Base-by-base conservation (phyloP, 2,888 invertebrate species). In the Proisotoma minuta region DNA sequence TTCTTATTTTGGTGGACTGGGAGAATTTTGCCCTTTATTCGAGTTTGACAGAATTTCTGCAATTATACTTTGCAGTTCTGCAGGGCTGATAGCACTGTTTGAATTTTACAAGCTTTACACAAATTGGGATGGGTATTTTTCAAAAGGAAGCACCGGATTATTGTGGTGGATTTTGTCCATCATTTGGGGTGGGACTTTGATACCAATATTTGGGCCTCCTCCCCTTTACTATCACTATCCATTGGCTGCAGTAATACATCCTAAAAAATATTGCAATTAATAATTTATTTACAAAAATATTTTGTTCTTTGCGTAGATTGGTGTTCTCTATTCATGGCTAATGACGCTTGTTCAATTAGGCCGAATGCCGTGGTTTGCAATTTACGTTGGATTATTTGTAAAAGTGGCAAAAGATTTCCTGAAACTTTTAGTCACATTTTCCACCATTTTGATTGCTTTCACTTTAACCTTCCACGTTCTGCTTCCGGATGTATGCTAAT, bases 351-450 rank as follows among this genome's bases (percentile, higher is more conserved):
- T 90, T 84, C 84, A 91, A 26, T 86, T 91, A 18, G 91, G 90
- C 23, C 81, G 91, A 60, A 91, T 91, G 77, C 91, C 91, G 34
- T 87, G 87, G 71, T 91, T 91, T 73, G 91, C 91, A 0, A 80
- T 91, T 2, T 91, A 91, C 76, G 87, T 91, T 23, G 90, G 91
- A 79, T 91, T 91, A 89, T 90, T 91, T 76, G 88, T 89, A 1
- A 88, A 87, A 74, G 66, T 66, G 18, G 12, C 68, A 20, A 29
- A 53, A 24, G 62, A 66, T 48, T 64, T 70, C 39, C 40, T 57
- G 2, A 22, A 49, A 10, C 90, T 91, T 75, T 80, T 91, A 1
- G 77, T 88, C 64, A 89, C 90, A 0, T 91, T 91, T 77, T 84
- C 87, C 71, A 90, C 89, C 69, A 81, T 91, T 1, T 81, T 91